Base-by-base conservation (phyloP, 2,113 vertebrate genomes). In the Pycnonotus jocosus region DNA sequence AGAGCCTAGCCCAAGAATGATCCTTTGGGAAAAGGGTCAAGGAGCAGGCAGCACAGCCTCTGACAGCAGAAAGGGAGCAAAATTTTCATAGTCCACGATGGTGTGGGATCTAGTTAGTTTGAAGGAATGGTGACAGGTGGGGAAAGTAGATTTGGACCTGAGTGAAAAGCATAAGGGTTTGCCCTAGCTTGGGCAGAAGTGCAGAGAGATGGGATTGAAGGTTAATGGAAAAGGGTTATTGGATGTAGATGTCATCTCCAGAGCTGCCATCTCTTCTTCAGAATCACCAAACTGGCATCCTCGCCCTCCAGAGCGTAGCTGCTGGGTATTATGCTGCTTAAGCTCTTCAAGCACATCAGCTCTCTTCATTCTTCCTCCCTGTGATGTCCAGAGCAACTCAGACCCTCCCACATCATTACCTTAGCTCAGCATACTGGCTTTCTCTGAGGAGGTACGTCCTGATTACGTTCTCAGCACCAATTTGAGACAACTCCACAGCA, bases 251-350 rank as follows among this genome's bases (percentile, higher is more conserved):
- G 15, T 47, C 40, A 64, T 86, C 80, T 81, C 47, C 54, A 76
- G 50, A 69, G 57, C 38, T 77, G 38, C 62, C 20, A 16, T 76
- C 31, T 94, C 81, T 76, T 93, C 86, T 89, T 74, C 92, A 97
- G 97, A 91, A 61, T 42, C 24, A 17, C 54, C 72, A 94, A 12
- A 15, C 38, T 17, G 8, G 30, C 30, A 80, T 8, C 28, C 5
- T 38, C 7, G 7, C 21, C 71, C 22, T 53, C 56, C 54, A 88
- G 76, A 64, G 11, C 7, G 6, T 87, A 95, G 50, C 74, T 80
- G 40, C 48, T 73, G 45, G 24, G 11, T 58, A 12, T n/a, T 44
- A 15, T 45, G 37, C 81, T 95, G 53, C 90, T 81, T 51, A 50
- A 71, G 27, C 19, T 89, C 87, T 84, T 70, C 48, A 64, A 47